Evolutionary conservation across 2,113 vertebrate species (phyloP).

Genomic region (Nettapus auritus): DNA sequence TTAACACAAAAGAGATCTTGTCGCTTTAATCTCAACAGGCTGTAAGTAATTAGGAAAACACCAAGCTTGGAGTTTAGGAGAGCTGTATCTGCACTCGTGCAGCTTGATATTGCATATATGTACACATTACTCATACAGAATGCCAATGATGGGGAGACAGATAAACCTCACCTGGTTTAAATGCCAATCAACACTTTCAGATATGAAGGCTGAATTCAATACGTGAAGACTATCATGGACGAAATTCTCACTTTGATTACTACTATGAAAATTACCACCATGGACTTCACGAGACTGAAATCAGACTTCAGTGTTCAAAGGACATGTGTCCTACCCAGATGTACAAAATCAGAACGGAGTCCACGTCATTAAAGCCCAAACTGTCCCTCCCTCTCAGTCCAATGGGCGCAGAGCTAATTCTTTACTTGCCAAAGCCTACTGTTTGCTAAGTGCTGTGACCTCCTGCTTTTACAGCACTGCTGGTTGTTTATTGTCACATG

Average conservation of each 20-base stretch:
- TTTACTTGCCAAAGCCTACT: not conserved
- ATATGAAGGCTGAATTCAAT: not conserved
- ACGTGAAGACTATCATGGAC: not conserved
- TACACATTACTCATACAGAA: conserved; percentile 31
- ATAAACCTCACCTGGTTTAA: conserved; percentile 24
- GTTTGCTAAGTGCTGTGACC: not conserved
- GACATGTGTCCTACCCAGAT: not conserved
- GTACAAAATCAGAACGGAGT: not conserved
- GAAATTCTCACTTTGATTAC: not conserved
- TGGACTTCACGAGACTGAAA: not conserved
- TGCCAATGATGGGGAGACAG: not conserved
- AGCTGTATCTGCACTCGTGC: not conserved
- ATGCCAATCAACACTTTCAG: not conserved
- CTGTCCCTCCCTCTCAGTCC: not conserved
- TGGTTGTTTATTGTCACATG: not conserved
- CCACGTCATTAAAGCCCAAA: not conserved
- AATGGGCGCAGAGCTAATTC: not conserved
- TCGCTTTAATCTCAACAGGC: conserved; percentile 54
- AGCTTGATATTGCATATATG: not conserved
- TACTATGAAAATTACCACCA: not conserved
- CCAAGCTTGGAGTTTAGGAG: not conserved
- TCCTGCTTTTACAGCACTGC: not conserved
- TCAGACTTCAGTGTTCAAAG: not conserved
- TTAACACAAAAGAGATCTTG: conserved; percentile 67
- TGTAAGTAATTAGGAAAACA: conserved; percentile 64